phyloP scores from a whole-genome alignment of 2,113 vertebrate genomes.

The Nymphicus hollandicus region DNA sequence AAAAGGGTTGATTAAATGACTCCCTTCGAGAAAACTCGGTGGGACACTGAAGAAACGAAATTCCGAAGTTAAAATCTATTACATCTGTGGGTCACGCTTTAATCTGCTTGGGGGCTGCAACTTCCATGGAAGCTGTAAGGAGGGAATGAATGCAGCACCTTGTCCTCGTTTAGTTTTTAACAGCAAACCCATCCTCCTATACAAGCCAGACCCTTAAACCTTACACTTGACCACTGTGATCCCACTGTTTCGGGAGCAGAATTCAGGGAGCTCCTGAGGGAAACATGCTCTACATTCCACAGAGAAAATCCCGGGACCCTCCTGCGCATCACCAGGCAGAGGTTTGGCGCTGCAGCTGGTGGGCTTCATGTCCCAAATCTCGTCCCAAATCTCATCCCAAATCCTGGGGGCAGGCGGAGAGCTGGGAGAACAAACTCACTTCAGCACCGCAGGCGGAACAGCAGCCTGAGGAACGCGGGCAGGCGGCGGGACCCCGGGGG shows the following conservation, averaged over 20 bases:
- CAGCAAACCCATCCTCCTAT: neutral
- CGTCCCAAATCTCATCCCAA: neutral
- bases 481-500: neutral
- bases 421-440: neutral
- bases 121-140: neutral
- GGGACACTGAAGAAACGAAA: neutral
- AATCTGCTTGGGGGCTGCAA: accelerated
- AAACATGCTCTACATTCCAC: accelerated
- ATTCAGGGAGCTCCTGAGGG: neutral
- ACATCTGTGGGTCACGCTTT: neutral
- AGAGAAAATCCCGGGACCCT: neutral
- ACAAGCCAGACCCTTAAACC: neutral
- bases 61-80: neutral
- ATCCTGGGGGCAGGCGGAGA: neutral
- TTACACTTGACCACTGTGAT: neutral
- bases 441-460: constrained; percentile 69
- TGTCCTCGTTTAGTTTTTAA: neutral
- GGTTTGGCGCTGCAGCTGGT: accelerated
- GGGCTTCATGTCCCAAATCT: neutral
- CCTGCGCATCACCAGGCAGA: accelerated
- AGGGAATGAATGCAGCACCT: accelerated
- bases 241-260: accelerated
- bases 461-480: constrained; percentile 30
- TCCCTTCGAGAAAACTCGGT: neutral
- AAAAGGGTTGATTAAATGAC: accelerated